phyloP scores from a whole-genome alignment of 2,797 vertebrate species.

The Columba guinea region DNA sequence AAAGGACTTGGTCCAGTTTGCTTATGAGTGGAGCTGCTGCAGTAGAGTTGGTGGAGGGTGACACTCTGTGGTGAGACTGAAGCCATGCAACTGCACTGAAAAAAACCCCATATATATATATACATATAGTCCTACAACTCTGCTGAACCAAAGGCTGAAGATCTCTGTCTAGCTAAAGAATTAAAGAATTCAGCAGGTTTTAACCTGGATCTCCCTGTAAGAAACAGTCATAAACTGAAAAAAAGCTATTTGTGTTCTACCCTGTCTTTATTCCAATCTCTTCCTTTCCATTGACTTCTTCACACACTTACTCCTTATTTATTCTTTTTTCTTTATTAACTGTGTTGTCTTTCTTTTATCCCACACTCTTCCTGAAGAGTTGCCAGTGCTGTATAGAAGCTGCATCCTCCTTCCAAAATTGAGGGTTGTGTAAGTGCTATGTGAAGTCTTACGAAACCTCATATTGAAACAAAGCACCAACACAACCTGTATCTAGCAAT shows the following conservation, averaged over 20 bases:
- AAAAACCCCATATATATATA: neutral
- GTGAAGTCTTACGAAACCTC: neutral
- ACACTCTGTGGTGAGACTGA: conserved; percentile 15
- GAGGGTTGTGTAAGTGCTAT: neutral
- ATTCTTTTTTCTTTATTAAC: neutral
- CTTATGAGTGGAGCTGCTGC: neutral
- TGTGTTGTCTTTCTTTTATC: neutral
- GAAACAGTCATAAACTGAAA: neutral
- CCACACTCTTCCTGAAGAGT: neutral
- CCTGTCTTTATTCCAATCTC: neutral
- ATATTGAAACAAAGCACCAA: neutral
- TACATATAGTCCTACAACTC: neutral
- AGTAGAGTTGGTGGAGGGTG: neutral
- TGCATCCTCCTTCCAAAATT: neutral
- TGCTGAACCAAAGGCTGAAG: rapidly evolving
- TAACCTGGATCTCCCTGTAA: neutral
- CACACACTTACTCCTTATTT: neutral
- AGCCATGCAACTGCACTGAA: neutral
- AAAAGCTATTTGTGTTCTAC: neutral
- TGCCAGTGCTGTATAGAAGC: neutral
- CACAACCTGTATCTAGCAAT: neutral
- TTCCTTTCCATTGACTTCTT: neutral
- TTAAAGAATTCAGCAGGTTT: neutral
- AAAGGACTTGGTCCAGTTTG: neutral
- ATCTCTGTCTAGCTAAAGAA: neutral